Percentiles rank a stretch among this genome's conserved stretches.
These are phyloP conservation scores for Odontophorus gujanensis DNA, from an alignment of 2,113 vertebrate species.

Conservation along the genomic window DNA sequence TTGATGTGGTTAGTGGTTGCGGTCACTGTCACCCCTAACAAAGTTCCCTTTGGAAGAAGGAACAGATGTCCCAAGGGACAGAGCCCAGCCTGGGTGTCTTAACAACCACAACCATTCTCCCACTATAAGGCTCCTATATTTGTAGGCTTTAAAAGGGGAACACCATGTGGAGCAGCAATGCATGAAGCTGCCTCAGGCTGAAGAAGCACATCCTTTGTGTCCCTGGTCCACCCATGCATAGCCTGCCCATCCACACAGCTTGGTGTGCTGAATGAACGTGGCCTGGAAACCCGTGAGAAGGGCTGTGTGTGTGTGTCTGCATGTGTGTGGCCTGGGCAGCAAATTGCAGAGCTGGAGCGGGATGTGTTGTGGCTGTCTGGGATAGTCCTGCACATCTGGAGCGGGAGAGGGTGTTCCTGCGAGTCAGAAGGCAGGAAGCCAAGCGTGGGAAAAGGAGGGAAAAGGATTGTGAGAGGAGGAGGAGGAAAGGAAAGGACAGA, in stretches of 20 bases:
- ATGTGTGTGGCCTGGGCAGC: not conserved
- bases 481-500: constrained; percentile 58
- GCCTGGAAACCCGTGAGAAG: rapidly evolving
- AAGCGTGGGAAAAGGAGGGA: constrained; percentile 53
- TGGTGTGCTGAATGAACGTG: rapidly evolving
- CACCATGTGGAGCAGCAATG: not conserved
- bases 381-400: rapidly evolving
- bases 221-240: not conserved
- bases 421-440: constrained; percentile 47
- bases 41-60: no score
- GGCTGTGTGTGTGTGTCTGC: rapidly evolving
- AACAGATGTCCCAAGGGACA: no score
- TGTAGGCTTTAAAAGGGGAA: not conserved
- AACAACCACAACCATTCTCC: not conserved
- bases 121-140: rapidly evolving
- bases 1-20: not conserved
- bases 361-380: not conserved
- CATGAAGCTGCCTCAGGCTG: not conserved
- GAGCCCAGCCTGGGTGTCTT: not conserved
- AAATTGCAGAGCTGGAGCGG: not conserved
- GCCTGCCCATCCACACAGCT: rapidly evolving
- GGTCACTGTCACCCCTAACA: not conserved
- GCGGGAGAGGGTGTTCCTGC: not conserved
- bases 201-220: not conserved
- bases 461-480: constrained; percentile 37